Evolutionary conservation across 2,113 vertebrate species (phyloP).

Genomic region (Trematocara nigrifrons): DNA sequence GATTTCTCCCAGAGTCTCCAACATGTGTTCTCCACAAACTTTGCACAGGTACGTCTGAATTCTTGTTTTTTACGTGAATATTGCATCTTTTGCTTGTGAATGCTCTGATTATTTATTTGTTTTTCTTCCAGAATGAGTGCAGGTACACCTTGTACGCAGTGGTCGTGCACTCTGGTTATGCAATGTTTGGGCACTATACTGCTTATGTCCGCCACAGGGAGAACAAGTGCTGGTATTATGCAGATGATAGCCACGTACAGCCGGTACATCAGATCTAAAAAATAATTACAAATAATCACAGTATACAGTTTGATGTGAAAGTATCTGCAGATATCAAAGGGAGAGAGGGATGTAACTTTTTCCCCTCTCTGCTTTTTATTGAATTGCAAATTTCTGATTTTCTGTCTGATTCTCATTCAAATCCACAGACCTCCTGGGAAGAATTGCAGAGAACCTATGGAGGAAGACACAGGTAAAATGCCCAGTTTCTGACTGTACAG

Average conservation of each 20-base stretch:
- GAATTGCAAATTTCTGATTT: neutral
- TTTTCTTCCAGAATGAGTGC: slow-evolving; percentile 15
- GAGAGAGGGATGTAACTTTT: neutral
- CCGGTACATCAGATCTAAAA: slow-evolving; percentile 9
- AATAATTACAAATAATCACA: neutral
- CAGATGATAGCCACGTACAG: slow-evolving; percentile 36
- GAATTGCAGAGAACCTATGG: slow-evolving; percentile 43
- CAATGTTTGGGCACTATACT: slow-evolving; percentile 63
- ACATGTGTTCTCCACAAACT: neutral
- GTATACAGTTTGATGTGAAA: neutral
- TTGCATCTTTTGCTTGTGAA: neutral
- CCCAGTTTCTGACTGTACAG: neutral
- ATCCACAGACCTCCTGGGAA: slow-evolving; percentile 50
- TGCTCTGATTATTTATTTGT: neutral
- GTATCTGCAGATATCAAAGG: neutral
- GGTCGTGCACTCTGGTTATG: slow-evolving; percentile 58
- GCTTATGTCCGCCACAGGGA: slow-evolving; percentile 33
- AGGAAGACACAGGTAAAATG: slow-evolving; percentile 3
- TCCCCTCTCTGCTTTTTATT: neutral
- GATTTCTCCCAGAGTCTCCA: neutral
- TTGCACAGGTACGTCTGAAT: slow-evolving; percentile 9
- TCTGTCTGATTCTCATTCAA: neutral
- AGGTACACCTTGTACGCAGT: slow-evolving; percentile 66
- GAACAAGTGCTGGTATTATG: slow-evolving; percentile 51
- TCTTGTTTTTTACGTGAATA: neutral